These are phyloP conservation scores for Pseudopodoces humilis DNA, from an alignment of 2,113 vertebrate species.

Conservation along the genomic window DNA sequence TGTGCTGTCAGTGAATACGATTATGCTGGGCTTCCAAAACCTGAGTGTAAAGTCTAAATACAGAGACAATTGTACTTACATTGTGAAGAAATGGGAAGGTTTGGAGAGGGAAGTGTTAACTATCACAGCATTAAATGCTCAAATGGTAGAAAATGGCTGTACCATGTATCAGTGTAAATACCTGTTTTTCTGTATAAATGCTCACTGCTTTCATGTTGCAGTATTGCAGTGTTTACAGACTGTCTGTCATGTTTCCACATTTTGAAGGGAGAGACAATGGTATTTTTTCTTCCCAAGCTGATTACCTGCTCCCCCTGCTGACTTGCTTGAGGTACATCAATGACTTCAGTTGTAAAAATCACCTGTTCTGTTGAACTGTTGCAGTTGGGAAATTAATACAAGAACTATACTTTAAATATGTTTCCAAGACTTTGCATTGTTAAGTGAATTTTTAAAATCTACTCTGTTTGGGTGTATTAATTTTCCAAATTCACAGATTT, in stretches of 20 bases:
- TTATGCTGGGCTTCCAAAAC: neutral
- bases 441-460: neutral
- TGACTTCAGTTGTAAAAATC: neutral
- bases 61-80: neutral
- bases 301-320: constrained; percentile 56
- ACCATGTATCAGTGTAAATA: neutral
- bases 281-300: neutral
- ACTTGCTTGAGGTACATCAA: neutral
- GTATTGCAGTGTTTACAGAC: neutral
- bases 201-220: neutral
- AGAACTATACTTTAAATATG: neutral
- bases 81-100: neutral
- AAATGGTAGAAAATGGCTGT: neutral
- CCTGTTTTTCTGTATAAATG: neutral
- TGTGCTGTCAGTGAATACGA: neutral
- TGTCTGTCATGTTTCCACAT: neutral
- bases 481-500: neutral
- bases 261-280: neutral
- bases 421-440: neutral
- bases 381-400: neutral
- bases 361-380: neutral
- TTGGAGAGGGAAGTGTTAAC: neutral
- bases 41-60: neutral
- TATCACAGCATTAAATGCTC: neutral
- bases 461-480: neutral